These are phyloP conservation scores for Nomia melanderi DNA, from an alignment of 1,140 invertebrate species.

Conservation along the genomic window DNA sequence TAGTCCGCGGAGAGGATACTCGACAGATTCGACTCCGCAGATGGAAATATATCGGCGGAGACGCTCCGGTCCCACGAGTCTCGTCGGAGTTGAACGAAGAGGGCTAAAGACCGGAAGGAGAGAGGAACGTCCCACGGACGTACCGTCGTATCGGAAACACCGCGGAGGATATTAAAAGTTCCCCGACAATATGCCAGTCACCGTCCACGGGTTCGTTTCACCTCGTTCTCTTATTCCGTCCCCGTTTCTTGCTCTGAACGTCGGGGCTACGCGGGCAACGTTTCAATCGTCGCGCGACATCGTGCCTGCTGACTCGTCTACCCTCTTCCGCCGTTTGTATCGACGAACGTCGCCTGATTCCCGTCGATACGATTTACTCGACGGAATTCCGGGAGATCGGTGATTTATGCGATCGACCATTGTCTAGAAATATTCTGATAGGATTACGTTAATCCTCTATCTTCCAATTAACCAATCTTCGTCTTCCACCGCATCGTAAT, in stretches of 20 bases:
- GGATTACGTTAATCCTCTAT: no score
- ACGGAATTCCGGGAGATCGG: neutral
- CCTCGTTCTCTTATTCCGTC: constrained; percentile 9
- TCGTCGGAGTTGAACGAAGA: constrained; percentile 47
- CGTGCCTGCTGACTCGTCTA: constrained; percentile 7
- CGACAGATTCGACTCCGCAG: no score
- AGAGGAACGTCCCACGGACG: constrained; percentile 62
- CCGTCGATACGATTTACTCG: neutral
- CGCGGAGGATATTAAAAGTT: constrained; percentile 74
- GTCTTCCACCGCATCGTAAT: no score
- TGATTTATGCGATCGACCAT: no score
- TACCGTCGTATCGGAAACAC: constrained; percentile 66
- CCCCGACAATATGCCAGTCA: constrained; percentile 71
- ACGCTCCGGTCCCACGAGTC: constrained; percentile 39
- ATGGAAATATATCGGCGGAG: constrained; percentile 3
- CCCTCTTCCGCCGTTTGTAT: neutral
- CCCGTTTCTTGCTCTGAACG: constrained; percentile 15
- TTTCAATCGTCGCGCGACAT: neutral
- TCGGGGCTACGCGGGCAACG: constrained; percentile 3
- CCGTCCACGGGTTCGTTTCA: constrained; percentile 24
- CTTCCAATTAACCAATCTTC: no score
- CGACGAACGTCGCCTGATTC: neutral
- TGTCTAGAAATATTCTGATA: no score
- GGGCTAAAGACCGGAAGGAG: constrained; percentile 37
- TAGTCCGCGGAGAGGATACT: no score